phyloP scores from a whole-genome alignment of 2,888 invertebrate genomes.

The Campoplex nolae region DNA sequence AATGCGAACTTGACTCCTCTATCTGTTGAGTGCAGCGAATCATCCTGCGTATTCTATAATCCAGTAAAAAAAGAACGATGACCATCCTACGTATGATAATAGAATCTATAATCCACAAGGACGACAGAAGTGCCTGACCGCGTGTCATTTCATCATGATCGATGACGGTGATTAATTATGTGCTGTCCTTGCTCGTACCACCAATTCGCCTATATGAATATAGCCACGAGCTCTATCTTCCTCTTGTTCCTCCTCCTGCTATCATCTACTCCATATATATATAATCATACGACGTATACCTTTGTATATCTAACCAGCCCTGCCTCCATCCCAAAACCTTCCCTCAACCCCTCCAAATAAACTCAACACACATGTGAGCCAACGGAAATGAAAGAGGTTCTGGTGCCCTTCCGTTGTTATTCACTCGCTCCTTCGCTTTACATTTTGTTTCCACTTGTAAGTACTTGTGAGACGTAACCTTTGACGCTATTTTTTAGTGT shows the following conservation, averaged over 20 bases:
- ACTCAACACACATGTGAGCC: conserved; percentile 26
- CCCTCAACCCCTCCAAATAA: conserved; percentile 42
- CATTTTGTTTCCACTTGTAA: conserved; percentile 34
- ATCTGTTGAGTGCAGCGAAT: conserved; percentile 32
- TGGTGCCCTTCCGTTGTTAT: conserved; percentile 10
- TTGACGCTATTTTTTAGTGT: conserved; percentile 37
- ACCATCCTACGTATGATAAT: conserved; percentile 26
- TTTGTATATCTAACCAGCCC: background rate
- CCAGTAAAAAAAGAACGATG: conserved; percentile 6
- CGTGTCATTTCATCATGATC: conserved; percentile 78
- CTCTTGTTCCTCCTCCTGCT: conserved; percentile 35
- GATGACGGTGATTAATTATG: conserved; percentile 83
- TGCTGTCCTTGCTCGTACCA: conserved; percentile 73
- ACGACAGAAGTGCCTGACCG: conserved; percentile 72
- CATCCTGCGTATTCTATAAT: conserved; percentile 15
- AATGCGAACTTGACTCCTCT: conserved; percentile 21
- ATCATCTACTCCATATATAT: conserved; percentile 25
- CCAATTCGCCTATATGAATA: conserved; percentile 36
- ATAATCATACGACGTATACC: background rate
- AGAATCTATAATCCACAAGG: conserved; percentile 60
- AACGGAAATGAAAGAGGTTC: conserved; percentile 38
- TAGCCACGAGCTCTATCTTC: conserved; percentile 11
- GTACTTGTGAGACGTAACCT: conserved; percentile 32
- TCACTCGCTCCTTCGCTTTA: conserved; percentile 36
- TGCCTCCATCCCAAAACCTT: conserved; percentile 13